Percentiles rank a stretch among this genome's conserved stretches.
These are phyloP conservation scores for Edolisoma coerulescens DNA, from an alignment of 2,113 vertebrate genomes.

Conservation along the genomic window DNA sequence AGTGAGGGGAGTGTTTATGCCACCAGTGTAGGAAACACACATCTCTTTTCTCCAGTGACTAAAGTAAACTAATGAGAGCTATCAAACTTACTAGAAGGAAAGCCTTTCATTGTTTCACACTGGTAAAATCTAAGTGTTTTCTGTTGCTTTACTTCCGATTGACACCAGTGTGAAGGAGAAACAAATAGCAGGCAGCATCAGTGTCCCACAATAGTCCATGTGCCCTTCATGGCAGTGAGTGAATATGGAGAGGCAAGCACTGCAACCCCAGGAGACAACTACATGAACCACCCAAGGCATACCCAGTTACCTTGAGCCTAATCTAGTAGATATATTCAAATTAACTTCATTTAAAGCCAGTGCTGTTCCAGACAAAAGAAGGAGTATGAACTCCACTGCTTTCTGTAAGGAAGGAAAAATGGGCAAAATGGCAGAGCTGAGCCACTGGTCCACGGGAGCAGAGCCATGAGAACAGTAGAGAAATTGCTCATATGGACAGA, in stretches of 20 bases:
- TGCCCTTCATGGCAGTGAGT: background rate
- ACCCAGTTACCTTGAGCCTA: background rate
- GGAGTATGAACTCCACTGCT: background rate
- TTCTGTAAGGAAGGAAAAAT: background rate
- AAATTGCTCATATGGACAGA: background rate
- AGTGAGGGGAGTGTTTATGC: background rate
- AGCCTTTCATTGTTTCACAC: background rate
- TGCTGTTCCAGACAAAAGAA: background rate
- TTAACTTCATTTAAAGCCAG: background rate
- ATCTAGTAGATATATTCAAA: background rate
- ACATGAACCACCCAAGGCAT: background rate
- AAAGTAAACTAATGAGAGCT: background rate
- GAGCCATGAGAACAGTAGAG: background rate
- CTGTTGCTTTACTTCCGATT: background rate
- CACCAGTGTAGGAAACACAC: conserved; percentile 26
- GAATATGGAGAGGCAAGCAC: background rate
- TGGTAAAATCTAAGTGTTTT: background rate
- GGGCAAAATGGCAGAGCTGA: background rate
- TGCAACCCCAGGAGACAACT: background rate
- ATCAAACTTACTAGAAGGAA: conserved; percentile 23
- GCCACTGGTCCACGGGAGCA: background rate
- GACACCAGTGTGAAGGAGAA: background rate
- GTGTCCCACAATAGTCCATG: background rate
- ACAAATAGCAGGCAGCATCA: background rate
- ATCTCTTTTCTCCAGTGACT: conserved; percentile 7